Evolutionary conservation across 1,140 invertebrate genomes (phyloP), one percentile per base, ranked within the genome.

Genomic region (Philopotamus ludificatus): DNA sequence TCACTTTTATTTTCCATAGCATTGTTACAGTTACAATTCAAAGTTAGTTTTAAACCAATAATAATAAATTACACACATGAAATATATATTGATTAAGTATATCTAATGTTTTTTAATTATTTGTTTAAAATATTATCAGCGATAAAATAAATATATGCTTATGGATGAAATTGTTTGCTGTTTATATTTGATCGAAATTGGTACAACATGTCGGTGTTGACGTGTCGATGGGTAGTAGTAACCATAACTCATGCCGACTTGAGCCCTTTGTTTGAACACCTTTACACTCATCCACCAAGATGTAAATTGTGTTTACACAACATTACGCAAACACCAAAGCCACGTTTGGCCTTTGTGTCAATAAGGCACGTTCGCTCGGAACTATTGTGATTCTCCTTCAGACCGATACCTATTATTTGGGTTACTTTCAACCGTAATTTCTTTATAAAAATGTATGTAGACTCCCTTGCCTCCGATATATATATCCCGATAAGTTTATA

Each of bases 281-380:
- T 53, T 45, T 18, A 10, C 44, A 25, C 9, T 26, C 15, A 47
- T n/a, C 45, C 45, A 7, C 7, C 45, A 53, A 53, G 50, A 53
- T 44, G 50, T 63, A 68, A 68, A 68, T 68, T 61, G 67, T 65
- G 67, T 68, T 68, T 68, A 65, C 67, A 68, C 28, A 68, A 62
- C 63, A 68, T 62, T 68, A 58, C 50, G 53, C 66, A 68, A 60
- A 57, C 60, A 63, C 53, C 59, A 60, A 57, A 34, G 65, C 41
- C 58, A 34, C 34, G 62, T 61, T 61, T 47, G 45, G 41, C 39
- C 22, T 20, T 45, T 42, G 51, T 49, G 53, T 63, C 60, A 67
- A 67, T 65, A 65, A 59, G 25, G 28, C 50, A 15, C 1, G 53
- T 58, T n/a, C 54, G 10, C 34, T 16, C 22, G 45, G 54, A 8